Percentiles rank a stretch among this genome's conserved stretches.
phyloP scores from a whole-genome alignment of 2,797 vertebrate species.

The Liasis olivaceus region DNA sequence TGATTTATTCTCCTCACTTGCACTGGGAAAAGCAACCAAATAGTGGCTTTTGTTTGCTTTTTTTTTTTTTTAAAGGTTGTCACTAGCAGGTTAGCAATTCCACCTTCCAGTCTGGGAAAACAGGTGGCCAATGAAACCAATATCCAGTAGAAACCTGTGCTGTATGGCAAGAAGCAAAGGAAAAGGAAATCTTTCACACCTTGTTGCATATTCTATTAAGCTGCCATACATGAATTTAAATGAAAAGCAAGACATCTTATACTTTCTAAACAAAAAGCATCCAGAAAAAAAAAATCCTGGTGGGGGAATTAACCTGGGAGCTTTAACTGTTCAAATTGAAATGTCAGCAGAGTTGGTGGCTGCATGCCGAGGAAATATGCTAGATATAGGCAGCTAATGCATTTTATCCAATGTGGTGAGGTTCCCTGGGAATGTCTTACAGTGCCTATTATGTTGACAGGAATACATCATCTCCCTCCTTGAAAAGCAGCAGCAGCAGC shows the following conservation, averaged over 20 bases:
- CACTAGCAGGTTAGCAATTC: constrained; percentile 11
- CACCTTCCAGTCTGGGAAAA: constrained; percentile 8
- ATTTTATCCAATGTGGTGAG: neutral
- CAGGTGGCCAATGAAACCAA: constrained; percentile 21
- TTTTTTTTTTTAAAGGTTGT: constrained; percentile 5
- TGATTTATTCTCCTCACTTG: constrained; percentile 45
- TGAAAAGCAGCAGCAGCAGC: constrained; percentile 1
- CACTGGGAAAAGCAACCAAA: constrained; percentile 15
- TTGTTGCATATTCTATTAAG: neutral
- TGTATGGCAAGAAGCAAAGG: neutral
- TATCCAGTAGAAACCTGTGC: neutral
- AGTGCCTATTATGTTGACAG: neutral
- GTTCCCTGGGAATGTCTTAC: accelerated
- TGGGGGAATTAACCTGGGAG: neutral
- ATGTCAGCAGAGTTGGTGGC: neutral
- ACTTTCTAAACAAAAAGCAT: neutral
- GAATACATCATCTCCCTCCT: accelerated
- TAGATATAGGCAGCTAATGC: neutral
- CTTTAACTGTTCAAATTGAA: neutral
- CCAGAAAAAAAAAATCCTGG: neutral
- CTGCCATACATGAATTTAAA: constrained; percentile 8
- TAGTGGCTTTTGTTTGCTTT: neutral
- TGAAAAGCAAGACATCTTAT: neutral
- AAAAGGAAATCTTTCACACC: neutral
- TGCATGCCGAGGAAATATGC: accelerated